phyloP scores from a whole-genome alignment of 2,797 vertebrate genomes.

The Siniperca scherzeri region DNA sequence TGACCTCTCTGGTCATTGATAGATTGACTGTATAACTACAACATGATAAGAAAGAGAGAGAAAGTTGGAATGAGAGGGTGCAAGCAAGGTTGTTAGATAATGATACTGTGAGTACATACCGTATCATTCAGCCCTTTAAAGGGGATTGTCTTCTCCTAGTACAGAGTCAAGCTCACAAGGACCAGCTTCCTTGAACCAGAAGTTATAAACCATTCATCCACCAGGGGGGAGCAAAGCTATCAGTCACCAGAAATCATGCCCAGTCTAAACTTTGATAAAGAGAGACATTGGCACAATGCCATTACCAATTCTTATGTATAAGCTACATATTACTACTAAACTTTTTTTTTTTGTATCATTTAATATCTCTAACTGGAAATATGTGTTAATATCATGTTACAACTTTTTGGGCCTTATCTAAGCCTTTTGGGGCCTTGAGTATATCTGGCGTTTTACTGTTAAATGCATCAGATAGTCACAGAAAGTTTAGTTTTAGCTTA shows the following conservation, averaged over 20 bases:
- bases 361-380: background rate
- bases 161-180: background rate
- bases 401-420: background rate
- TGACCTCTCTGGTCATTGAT: background rate
- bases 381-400: background rate
- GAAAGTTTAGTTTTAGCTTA: background rate
- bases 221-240: background rate
- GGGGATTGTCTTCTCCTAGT: background rate
- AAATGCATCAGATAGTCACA: background rate
- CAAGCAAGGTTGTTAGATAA: background rate
- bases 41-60: background rate
- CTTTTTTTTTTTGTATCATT: background rate
- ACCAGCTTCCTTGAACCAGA: background rate
- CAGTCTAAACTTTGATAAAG: background rate
- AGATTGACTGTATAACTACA: background rate
- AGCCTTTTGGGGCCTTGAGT: background rate
- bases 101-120: background rate
- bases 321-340: background rate
- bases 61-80: background rate
- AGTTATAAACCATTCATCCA: background rate
- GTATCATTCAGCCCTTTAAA: background rate
- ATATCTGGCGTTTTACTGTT: background rate
- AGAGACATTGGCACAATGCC: too few relatives aligned
- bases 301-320: background rate
- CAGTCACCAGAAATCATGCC: background rate